Base-by-base conservation (phyloP, 2,113 vertebrate genomes). In the Meriones unguiculatus region DNA sequence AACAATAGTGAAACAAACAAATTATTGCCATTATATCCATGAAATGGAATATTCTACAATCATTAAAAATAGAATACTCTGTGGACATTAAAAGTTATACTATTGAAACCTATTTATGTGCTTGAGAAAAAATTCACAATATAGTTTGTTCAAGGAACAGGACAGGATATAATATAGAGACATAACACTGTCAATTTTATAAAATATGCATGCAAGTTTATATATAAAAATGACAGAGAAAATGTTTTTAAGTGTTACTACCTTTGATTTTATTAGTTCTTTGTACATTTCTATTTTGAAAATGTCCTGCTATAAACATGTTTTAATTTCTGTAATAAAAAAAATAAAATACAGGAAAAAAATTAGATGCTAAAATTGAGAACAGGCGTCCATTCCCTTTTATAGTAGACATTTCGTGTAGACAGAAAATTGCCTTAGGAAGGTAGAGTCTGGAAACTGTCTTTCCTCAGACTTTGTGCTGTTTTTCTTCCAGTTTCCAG, bases 281-380 rank as follows among this genome's bases (percentile, higher is more conserved):
- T 91, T 35, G 86, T 25, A 89, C 7, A 69, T 87, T 87, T 96
- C 52, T 93, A 88, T 70, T 93, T 95, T 72, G 50, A 10, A 87
- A 76, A 76, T 86, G 17, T 62, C 73, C 24, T 92, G 59, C 3
- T 87, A 95, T 94, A 38, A 90, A 80, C 13, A 46, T 59, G 57
- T 75, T 94, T 96, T 88, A 89, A 92, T 92, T 95, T 84, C 72
- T 41, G 50, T 25, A 85, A 73, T 94, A 75, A 96, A 92, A 96
- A 92, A 96, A 85, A 91, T 65, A 77, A 87, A 89, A 32, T 64
- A 95, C 32, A 93, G 85, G 24, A 5, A 78, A 72, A 69, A 91
- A 90, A 69, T 35, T 92, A 9, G 52, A 69, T 18, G 62, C 13
- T 75, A 87, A 77, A 91, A 89, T 69, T 0, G 1, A 76, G 64